A percentile compares a stretch with the other conserved stretches of the same genome.
These are phyloP conservation scores for Polia nebulosa DNA, from an alignment of 2,888 invertebrate genomes.

Conservation along the genomic window DNA sequence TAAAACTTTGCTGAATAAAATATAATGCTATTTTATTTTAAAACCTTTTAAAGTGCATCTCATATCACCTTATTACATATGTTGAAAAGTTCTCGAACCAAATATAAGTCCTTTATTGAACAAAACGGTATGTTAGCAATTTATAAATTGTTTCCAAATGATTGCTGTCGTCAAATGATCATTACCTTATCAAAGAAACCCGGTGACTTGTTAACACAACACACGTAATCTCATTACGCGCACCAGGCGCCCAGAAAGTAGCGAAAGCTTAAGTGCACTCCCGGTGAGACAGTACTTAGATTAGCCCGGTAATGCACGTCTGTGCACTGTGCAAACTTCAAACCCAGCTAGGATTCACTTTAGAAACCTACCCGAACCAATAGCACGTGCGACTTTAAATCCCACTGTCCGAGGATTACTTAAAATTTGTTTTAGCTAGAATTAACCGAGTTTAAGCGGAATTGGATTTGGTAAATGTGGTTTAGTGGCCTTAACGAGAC, in stretches of 20 bases:
- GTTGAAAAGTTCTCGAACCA: too few species aligned
- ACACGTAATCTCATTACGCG: slow-evolving; percentile 68
- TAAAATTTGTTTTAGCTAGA: slow-evolving; percentile 44
- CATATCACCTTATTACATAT: background rate
- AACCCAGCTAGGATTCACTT: slow-evolving; percentile 59
- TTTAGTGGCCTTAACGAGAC: slow-evolving; percentile 13
- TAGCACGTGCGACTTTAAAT: slow-evolving; percentile 34
- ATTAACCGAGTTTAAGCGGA: slow-evolving; percentile 40
- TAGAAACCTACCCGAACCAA: slow-evolving; percentile 42
- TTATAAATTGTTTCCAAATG: too few species aligned
- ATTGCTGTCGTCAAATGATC: slow-evolving; percentile 14
- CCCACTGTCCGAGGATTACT: slow-evolving; percentile 51
- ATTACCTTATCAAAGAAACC: slow-evolving; percentile 30
- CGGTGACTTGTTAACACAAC: slow-evolving; percentile 62
- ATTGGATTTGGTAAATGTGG: slow-evolving; percentile 35
- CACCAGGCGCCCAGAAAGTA: slow-evolving; percentile 67
- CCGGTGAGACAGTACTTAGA: slow-evolving; percentile 66
- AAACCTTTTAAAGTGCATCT: slow-evolving; percentile 3
- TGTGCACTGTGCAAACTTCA: slow-evolving; percentile 61
- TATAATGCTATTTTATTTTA: slow-evolving; percentile 10
- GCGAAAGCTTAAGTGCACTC: slow-evolving; percentile 70
- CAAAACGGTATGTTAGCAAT: too few species aligned
- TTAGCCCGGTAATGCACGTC: slow-evolving; percentile 67
- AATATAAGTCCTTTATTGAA: too few species aligned
- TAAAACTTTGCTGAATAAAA: slow-evolving; percentile 15